Conservation (phyloP, 2,113 vertebrate genomes). For the Danionella cerebrum region DNA sequence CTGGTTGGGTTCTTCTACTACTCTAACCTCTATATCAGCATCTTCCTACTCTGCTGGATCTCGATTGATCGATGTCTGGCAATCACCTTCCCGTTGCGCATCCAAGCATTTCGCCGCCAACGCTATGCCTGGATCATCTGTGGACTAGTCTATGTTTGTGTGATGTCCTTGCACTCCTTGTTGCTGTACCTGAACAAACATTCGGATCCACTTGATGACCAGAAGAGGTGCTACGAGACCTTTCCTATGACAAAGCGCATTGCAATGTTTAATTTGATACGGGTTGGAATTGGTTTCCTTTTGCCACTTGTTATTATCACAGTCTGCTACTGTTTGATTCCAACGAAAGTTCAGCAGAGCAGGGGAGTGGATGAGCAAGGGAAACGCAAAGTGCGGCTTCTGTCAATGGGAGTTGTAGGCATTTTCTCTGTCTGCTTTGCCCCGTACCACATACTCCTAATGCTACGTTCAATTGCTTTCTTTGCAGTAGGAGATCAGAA, state of each 20-base stretch:
- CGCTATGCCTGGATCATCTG: slow-evolving; percentile 56
- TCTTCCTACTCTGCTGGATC: slow-evolving; percentile 68
- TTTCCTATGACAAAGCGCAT: slow-evolving; percentile 47
- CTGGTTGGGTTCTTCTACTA: slow-evolving; percentile 71
- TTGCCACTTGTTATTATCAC: slow-evolving; percentile 58
- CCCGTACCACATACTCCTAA: slow-evolving; percentile 66
- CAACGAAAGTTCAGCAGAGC: slow-evolving; percentile 59
- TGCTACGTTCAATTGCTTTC: slow-evolving; percentile 54
- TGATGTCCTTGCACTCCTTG: slow-evolving; percentile 46
- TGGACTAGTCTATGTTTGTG: slow-evolving; percentile 29
- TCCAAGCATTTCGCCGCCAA: slow-evolving; percentile 45
- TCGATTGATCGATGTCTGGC: slow-evolving; percentile 69
- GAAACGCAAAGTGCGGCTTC: slow-evolving; percentile 62
- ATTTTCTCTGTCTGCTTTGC: slow-evolving; percentile 70
- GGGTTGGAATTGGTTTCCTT: slow-evolving; percentile 57
- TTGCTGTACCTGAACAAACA: slow-evolving; percentile 49
- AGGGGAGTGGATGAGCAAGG: slow-evolving; percentile 46
- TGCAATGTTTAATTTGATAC: slow-evolving; percentile 58
- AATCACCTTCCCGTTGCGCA: slow-evolving; percentile 57
- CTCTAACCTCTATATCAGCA: slow-evolving; percentile 73
- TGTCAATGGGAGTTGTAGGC: slow-evolving; percentile 63
- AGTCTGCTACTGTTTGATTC: slow-evolving; percentile 59
- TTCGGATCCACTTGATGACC: slow-evolving; percentile 39
- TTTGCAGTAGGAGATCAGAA: fast-evolving
- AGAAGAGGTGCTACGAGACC: slow-evolving; percentile 63